These are phyloP conservation scores for Heteromyza rotundicornis DNA, from an alignment of 2,888 invertebrate species.

Conservation along the genomic window DNA sequence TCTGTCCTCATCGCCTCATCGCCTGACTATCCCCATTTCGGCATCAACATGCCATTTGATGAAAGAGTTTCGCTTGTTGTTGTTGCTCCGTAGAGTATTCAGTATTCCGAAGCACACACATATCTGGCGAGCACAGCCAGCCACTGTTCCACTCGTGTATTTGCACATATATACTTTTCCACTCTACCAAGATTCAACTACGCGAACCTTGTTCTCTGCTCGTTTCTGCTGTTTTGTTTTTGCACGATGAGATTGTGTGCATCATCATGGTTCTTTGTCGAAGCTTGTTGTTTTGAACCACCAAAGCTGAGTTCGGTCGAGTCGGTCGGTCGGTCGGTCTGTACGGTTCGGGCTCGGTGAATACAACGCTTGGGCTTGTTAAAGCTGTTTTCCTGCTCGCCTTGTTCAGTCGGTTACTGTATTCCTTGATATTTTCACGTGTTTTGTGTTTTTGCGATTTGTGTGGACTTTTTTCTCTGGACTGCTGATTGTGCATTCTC, in stretches of 20 bases:
- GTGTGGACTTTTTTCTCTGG: too few species aligned
- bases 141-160: background rate
- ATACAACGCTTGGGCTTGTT: conserved; percentile 24
- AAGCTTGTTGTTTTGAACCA: background rate
- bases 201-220: background rate
- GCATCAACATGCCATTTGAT: too few species aligned
- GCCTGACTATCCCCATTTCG: too few species aligned
- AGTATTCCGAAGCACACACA: too few species aligned
- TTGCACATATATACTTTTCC: background rate
- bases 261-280: conserved; percentile 2
- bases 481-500: too few species aligned
- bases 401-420: conserved; percentile 27
- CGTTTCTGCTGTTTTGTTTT: background rate
- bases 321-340: background rate
- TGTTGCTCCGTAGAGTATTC: too few species aligned
- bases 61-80: too few species aligned
- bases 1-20: too few species aligned
- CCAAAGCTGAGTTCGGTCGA: background rate
- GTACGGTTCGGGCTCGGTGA: background rate
- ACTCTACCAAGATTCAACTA: background rate
- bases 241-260: background rate
- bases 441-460: background rate
- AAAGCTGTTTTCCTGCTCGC: conserved; percentile 23
- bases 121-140: too few species aligned
- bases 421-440: conserved; percentile 28